Evolutionary conservation across 1,140 invertebrate species (phyloP).

Genomic region (Epicauta chinensis): DNA sequence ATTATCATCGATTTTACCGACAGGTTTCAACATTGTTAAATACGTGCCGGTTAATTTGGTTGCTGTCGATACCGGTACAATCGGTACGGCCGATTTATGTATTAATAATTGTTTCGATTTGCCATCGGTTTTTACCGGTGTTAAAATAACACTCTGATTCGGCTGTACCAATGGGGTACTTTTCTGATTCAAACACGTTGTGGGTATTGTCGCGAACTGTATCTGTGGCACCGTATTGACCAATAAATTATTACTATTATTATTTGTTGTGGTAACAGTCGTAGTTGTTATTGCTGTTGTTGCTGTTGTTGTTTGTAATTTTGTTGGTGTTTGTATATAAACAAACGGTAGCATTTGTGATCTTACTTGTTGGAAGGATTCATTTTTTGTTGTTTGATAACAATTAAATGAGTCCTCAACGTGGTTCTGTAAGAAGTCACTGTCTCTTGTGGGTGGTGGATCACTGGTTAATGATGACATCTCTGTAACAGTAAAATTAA

Average conservation of each 20-base stretch:
- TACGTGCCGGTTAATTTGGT: conserved; percentile 29
- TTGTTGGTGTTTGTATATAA: conserved; percentile 36
- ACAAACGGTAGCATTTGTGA: conserved; percentile 34
- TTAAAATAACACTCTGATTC: conserved; percentile 34
- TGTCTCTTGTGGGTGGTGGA: too few species aligned
- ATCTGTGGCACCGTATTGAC: conserved; percentile 31
- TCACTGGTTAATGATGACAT: too few species aligned
- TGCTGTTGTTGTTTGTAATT: conserved; percentile 28
- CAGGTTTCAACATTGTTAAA: conserved; percentile 38
- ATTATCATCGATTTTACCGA: conserved; percentile 24
- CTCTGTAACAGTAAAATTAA: too few species aligned
- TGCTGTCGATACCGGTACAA: conserved; percentile 23
- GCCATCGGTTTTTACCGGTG: conserved; percentile 22
- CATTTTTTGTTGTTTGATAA: too few species aligned
- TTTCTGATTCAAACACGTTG: conserved; percentile 8
- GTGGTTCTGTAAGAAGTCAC: too few species aligned
- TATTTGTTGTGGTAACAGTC: too few species aligned
- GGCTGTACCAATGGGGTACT: conserved; percentile 13
- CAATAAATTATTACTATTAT: conserved; percentile 17
- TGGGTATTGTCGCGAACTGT: conserved; percentile 25
- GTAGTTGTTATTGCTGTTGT: neutral
- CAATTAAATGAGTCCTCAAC: too few species aligned
- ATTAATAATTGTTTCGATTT: conserved; percentile 29
- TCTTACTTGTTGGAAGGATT: conserved; percentile 11
- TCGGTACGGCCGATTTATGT: conserved; percentile 25